These are phyloP conservation scores for Idaea biselata DNA, from an alignment of 2,888 invertebrate genomes.

Conservation along the genomic window DNA sequence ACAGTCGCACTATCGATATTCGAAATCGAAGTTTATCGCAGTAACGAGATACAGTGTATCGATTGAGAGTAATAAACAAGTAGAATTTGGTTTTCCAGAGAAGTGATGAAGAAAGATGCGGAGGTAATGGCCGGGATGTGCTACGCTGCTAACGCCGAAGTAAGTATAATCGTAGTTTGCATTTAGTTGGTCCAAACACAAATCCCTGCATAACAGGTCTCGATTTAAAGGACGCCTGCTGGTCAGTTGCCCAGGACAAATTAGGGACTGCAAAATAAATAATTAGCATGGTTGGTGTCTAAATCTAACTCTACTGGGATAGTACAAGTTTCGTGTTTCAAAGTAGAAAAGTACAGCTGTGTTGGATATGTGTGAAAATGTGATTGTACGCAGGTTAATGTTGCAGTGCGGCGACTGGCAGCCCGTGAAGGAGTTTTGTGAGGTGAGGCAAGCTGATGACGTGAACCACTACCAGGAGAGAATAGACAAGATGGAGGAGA, in stretches of 20 bases:
- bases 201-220: conserved; percentile 7
- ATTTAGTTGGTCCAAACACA: conserved; percentile 57
- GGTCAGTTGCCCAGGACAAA: too few relatives aligned
- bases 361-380: neutral
- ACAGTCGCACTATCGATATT: too few relatives aligned
- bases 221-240: too few relatives aligned
- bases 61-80: too few relatives aligned
- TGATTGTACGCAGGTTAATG: conserved; percentile 9
- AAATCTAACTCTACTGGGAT: neutral
- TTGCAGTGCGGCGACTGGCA: conserved; percentile 58
- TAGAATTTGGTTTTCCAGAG: conserved; percentile 35
- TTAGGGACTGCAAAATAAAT: too few relatives aligned
- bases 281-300: too few relatives aligned
- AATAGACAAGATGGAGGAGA: conserved; percentile 53
- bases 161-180: conserved; percentile 26
- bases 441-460: conserved; percentile 37
- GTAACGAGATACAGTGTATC: too few relatives aligned
- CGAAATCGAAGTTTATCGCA: too few relatives aligned
- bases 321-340: neutral
- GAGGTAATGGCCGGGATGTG: conserved; percentile 60
- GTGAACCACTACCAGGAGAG: conserved; percentile 46
- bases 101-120: conserved; percentile 53
- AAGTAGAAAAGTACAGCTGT: conserved; percentile 12
- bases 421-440: conserved; percentile 55
- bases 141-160: conserved; percentile 51